Conservation (phyloP, 2,888 invertebrate genomes). For the Dinocampus coccinellae region DNA sequence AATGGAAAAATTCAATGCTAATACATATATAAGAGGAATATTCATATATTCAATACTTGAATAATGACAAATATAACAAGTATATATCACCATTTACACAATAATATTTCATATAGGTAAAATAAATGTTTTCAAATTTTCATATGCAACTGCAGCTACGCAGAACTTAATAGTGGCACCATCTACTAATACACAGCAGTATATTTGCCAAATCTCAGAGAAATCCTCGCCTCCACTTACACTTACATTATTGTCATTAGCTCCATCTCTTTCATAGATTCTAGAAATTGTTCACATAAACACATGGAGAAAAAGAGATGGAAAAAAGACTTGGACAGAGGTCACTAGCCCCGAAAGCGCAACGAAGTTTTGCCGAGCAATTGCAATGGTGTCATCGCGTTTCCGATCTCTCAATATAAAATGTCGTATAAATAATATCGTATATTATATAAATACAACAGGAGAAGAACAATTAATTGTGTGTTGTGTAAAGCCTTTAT, state of each 20-base stretch:
- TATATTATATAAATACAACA: not conserved
- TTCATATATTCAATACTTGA: too few species aligned
- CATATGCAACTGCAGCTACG: too few species aligned
- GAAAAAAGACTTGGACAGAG: constrained; percentile 45
- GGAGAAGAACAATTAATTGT: not conserved
- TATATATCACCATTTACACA: too few species aligned
- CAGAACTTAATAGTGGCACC: not conserved
- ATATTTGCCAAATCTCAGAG: not conserved
- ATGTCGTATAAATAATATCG: not conserved
- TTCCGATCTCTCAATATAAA: not conserved
- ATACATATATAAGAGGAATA: too few species aligned
- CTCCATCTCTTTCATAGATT: not conserved
- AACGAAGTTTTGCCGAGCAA: constrained; percentile 49
- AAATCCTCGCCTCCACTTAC: too few species aligned
- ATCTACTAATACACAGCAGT: not conserved
- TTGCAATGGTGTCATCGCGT: constrained; percentile 39
- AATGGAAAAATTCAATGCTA: too few species aligned
- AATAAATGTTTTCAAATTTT: too few species aligned
- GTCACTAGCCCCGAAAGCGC: constrained; percentile 62
- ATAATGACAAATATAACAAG: too few species aligned
- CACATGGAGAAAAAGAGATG: not conserved
- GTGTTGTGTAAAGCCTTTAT: not conserved
- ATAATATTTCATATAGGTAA: too few species aligned
- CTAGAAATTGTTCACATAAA: not conserved
- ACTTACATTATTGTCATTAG: not conserved